Evolutionary conservation across 1,140 invertebrate species (phyloP).

Genomic region (Halictus rubicundus): DNA sequence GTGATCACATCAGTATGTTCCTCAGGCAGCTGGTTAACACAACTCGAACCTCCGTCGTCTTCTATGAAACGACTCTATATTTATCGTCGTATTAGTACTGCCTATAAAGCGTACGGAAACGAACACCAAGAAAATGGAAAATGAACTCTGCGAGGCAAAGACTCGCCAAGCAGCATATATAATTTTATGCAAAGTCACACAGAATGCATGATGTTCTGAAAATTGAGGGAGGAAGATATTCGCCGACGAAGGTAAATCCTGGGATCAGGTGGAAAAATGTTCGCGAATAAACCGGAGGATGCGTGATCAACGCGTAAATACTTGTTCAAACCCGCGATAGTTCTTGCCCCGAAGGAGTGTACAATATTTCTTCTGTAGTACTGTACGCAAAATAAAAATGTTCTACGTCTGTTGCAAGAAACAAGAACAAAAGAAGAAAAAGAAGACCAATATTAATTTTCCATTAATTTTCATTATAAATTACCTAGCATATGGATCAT

Average conservation of each 20-base stretch:
- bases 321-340: neutral
- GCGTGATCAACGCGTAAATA: neutral
- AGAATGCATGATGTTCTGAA: neutral
- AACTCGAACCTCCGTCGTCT: neutral
- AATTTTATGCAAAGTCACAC: slow-evolving; percentile 28
- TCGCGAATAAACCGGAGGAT: neutral
- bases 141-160: slow-evolving; percentile 10
- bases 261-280: neutral
- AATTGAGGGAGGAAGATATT: neutral
- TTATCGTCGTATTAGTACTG: neutral
- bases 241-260: neutral
- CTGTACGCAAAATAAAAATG: too few species aligned
- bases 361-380: too few species aligned
- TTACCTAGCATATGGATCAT: too few species aligned
- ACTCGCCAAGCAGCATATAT: slow-evolving; percentile 1
- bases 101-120: neutral
- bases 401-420: too few species aligned
- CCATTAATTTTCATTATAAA: too few species aligned
- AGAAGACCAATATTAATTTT: too few species aligned
- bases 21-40: neutral
- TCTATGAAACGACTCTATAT: neutral
- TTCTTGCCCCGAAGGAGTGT: too few species aligned
- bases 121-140: neutral
- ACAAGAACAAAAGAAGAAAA: too few species aligned
- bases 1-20: too few species aligned